phyloP scores from a whole-genome alignment of 1,140 invertebrate genomes.

The Sogatella furcifera region DNA sequence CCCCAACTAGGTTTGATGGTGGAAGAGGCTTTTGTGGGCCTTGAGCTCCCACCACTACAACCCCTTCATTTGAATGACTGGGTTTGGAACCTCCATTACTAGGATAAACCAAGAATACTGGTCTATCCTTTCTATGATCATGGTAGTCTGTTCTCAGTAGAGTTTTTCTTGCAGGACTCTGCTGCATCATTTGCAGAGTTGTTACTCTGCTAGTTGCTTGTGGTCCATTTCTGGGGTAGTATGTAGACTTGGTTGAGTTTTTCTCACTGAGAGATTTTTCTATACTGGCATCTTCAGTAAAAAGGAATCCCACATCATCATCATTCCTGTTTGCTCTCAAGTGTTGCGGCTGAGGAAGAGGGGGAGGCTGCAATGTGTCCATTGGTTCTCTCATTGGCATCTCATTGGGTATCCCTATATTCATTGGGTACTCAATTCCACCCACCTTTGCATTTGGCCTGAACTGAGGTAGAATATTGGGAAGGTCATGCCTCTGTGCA shows the following conservation, averaged over 20 bases:
- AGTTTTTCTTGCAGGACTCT: constrained; percentile 20
- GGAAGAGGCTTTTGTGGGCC: constrained; percentile 43
- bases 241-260: neutral
- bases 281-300: neutral
- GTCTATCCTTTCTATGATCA: constrained; percentile 22
- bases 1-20: constrained; percentile 33
- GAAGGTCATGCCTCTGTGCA: constrained; percentile 33
- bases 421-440: constrained; percentile 33
- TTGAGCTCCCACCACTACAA: constrained; percentile 43
- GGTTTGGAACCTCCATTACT: constrained; percentile 32
- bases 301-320: constrained; percentile 13
- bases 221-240: constrained; percentile 19
- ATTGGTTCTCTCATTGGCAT: constrained; percentile 28
- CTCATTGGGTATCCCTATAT: constrained; percentile 19
- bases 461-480: constrained; percentile 60
- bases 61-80: constrained; percentile 28
- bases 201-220: constrained; percentile 33
- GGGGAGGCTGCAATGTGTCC: constrained; percentile 31
- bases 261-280: neutral
- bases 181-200: constrained; percentile 54
- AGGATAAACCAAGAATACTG: constrained; percentile 53
- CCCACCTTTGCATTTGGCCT: constrained; percentile 51
- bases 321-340: constrained; percentile 31
- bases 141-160: constrained; percentile 9
- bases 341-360: constrained; percentile 33